Conservation (phyloP, 2,888 invertebrate genomes). For the Stenoptilia bipunctidactyla region DNA sequence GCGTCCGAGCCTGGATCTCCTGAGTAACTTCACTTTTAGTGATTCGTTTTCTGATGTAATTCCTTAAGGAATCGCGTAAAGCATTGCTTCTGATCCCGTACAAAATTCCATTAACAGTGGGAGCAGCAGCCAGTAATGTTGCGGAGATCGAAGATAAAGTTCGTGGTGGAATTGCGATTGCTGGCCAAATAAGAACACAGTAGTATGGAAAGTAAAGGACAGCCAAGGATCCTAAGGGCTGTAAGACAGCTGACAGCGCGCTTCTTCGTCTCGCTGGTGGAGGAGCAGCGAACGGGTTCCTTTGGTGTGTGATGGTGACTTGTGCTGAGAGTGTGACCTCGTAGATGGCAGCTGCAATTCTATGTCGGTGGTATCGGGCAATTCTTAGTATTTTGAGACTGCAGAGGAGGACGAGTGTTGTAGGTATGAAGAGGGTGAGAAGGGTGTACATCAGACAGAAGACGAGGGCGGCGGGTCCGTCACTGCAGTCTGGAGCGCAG, state of each 20-base stretch:
- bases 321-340: slow-evolving; percentile 88
- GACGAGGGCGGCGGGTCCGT: slow-evolving; percentile 70
- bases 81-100: slow-evolving; percentile 83
- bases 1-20: slow-evolving; percentile 85
- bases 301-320: slow-evolving; percentile 85
- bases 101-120: slow-evolving; percentile 81
- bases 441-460: slow-evolving; percentile 77
- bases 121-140: slow-evolving; percentile 77
- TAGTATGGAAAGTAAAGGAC: slow-evolving; percentile 83
- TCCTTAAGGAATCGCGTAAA: slow-evolving; percentile 78
- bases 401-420: slow-evolving; percentile 77
- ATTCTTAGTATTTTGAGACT: slow-evolving; percentile 79
- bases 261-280: slow-evolving; percentile 75
- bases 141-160: slow-evolving; percentile 72
- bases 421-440: slow-evolving; percentile 76
- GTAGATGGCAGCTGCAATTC: slow-evolving; percentile 87
- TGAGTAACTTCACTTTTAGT: slow-evolving; percentile 84
- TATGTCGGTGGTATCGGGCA: slow-evolving; percentile 81
- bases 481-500: slow-evolving; percentile 78
- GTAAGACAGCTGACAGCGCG: slow-evolving; percentile 77
- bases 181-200: slow-evolving; percentile 77
- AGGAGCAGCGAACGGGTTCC: slow-evolving; percentile 81
- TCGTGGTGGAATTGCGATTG: slow-evolving; percentile 41
- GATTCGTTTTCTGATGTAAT: slow-evolving; percentile 83
- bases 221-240: slow-evolving; percentile 79